phyloP scores from a whole-genome alignment of 1,140 invertebrate species.

The Antheraea mylitta region DNA sequence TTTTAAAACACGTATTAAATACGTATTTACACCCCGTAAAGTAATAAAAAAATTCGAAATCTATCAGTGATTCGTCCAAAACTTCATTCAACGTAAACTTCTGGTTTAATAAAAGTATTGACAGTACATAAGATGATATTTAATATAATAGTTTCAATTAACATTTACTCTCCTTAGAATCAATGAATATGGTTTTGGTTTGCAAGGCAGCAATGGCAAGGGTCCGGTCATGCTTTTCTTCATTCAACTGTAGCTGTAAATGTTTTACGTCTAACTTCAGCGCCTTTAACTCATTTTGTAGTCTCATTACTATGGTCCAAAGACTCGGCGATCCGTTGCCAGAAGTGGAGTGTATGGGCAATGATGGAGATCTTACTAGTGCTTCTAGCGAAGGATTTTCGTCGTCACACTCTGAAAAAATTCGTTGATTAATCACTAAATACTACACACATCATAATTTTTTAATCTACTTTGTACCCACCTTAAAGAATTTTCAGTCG shows the following conservation, averaged over 20 bases:
- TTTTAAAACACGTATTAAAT: too few species aligned
- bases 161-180: slow-evolving; percentile 77
- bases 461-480: not conserved
- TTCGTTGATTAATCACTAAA: not conserved
- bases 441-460: not conserved
- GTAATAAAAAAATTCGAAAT: too few species aligned
- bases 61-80: too few species aligned
- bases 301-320: slow-evolving; percentile 68
- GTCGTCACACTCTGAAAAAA: slow-evolving; percentile 76
- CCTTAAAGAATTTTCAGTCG: not conserved
- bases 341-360: slow-evolving; percentile 62
- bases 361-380: slow-evolving; percentile 70
- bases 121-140: not conserved
- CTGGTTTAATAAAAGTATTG: too few species aligned
- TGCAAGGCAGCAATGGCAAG: slow-evolving; percentile 71
- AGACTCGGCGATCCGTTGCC: slow-evolving; percentile 58
- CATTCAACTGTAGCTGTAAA: slow-evolving; percentile 64
- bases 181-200: slow-evolving; percentile 64
- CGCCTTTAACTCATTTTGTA: slow-evolving; percentile 71
- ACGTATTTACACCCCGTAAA: too few species aligned
- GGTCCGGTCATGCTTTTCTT: slow-evolving; percentile 72
- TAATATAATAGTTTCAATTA: slow-evolving; percentile 23
- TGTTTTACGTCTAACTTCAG: slow-evolving; percentile 69
- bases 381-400: slow-evolving; percentile 59
- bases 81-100: too few species aligned